These are phyloP conservation scores for Meteorus colon DNA, from an alignment of 2,888 invertebrate genomes.

Conservation along the genomic window DNA sequence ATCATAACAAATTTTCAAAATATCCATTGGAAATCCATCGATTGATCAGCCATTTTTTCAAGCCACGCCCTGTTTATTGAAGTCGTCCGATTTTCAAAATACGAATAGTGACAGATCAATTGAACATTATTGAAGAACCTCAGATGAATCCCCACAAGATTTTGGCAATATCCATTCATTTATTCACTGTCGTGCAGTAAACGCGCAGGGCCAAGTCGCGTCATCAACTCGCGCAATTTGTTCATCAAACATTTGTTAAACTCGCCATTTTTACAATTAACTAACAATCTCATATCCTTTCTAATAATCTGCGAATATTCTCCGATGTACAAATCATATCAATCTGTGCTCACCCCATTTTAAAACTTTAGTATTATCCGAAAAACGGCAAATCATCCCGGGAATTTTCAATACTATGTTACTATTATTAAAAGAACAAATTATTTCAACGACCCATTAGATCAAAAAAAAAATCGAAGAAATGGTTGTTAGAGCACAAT, in stretches of 20 bases:
- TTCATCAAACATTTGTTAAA: not conserved
- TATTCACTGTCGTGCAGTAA: not conserved
- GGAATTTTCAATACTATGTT: not conserved
- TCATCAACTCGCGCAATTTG: not conserved
- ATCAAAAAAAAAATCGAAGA: no score
- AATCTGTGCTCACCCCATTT: no score
- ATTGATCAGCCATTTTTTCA: conserved; percentile 29
- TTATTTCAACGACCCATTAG: no score
- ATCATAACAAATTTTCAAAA: not conserved
- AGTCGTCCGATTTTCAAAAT: conserved; percentile 17
- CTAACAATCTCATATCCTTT: not conserved
- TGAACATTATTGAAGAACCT: not conserved
- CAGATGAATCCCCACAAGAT: not conserved
- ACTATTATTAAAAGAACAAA: not conserved
- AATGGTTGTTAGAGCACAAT: no score
- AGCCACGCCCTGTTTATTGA: conserved; percentile 30
- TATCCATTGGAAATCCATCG: conserved; percentile 14
- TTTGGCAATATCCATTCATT: not conserved
- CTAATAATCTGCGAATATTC: not conserved
- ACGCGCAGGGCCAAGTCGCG: not conserved
- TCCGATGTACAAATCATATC: not conserved
- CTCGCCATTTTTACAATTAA: not conserved
- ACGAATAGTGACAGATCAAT: not conserved
- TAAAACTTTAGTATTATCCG: not conserved
- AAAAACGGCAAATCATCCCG: not conserved